Evolutionary conservation across 2,888 invertebrate species (phyloP).

Genomic region (Clitarchus hookeri): DNA sequence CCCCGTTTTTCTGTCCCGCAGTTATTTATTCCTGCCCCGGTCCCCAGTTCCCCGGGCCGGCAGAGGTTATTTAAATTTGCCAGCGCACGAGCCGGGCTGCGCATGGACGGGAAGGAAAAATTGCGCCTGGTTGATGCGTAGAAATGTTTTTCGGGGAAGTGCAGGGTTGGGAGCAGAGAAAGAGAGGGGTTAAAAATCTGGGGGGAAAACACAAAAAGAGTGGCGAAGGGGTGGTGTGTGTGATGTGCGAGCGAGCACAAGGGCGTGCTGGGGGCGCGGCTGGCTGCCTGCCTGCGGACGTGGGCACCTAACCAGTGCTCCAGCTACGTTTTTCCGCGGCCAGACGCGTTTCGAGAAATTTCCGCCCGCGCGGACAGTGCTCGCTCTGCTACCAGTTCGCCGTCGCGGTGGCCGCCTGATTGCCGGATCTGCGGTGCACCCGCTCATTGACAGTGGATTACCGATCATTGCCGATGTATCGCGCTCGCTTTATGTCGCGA

Average conservation of each 20-base stretch:
- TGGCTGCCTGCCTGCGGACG: neutral
- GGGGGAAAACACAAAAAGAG: slow-evolving; percentile 24
- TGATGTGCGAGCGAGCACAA: neutral
- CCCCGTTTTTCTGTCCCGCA: neutral
- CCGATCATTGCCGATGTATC: neutral
- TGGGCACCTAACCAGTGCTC: neutral
- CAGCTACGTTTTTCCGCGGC: neutral
- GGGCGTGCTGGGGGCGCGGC: neutral
- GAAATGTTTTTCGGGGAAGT: slow-evolving; percentile 20
- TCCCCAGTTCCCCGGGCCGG: neutral
- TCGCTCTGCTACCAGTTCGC: too few species aligned
- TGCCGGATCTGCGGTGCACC: too few species aligned
- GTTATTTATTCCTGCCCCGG: slow-evolving; percentile 21
- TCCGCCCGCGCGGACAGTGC: neutral
- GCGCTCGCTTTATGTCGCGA: neutral
- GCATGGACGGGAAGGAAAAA: slow-evolving; percentile 17
- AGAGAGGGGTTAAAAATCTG: slow-evolving; percentile 17
- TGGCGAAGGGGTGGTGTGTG: neutral
- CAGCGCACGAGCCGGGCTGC: neutral
- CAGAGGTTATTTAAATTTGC: slow-evolving; percentile 15
- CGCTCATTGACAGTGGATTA: too few species aligned
- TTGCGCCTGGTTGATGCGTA: slow-evolving; percentile 23
- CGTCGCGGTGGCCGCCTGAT: too few species aligned
- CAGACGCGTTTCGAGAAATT: neutral
- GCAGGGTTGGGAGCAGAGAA: neutral